Evolutionary conservation across 2,797 vertebrate genomes (phyloP).

Genomic region (Spondyliosoma cantharus): DNA sequence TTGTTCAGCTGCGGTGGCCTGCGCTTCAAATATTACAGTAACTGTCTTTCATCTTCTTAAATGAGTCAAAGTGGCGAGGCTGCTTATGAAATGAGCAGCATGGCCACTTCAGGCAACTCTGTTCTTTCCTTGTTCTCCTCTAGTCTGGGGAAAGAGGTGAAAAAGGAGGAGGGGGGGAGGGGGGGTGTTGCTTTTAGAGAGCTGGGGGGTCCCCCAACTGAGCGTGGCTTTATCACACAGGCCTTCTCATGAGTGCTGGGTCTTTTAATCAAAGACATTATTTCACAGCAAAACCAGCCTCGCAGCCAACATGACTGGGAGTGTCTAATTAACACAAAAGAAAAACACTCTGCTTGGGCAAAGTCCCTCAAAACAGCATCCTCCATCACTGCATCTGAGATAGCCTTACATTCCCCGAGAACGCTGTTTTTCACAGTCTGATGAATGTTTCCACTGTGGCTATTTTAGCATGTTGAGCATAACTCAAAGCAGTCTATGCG

Average conservation of each 20-base stretch:
- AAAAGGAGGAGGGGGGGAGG: constrained; percentile 1
- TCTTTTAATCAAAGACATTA: constrained; percentile 84
- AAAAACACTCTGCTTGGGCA: constrained; percentile 67
- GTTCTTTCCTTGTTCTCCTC: constrained; percentile 67
- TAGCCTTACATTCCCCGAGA: constrained; percentile 46
- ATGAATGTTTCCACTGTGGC: constrained; percentile 41
- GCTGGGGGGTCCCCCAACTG: constrained; percentile 69
- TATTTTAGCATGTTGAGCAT: constrained; percentile 32
- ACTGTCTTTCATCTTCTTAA: constrained; percentile 80
- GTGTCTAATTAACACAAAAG: constrained; percentile 86
- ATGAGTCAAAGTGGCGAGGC: constrained; percentile 73
- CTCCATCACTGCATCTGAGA: constrained; percentile 67
- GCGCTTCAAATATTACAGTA: constrained; percentile 73
- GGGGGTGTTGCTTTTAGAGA: constrained; percentile 45
- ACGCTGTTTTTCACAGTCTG: constrained; percentile 40
- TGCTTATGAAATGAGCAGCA: constrained; percentile 72
- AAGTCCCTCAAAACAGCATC: constrained; percentile 69
- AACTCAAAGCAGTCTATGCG: constrained; percentile 26
- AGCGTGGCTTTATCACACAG: constrained; percentile 76
- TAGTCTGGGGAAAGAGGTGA: constrained; percentile 71
- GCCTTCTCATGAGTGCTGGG: constrained; percentile 75
- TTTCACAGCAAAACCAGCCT: constrained; percentile 80
- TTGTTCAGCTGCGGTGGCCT: constrained; percentile 60
- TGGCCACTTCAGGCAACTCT: constrained; percentile 69
- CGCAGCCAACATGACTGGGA: constrained; percentile 76